A percentile compares a stretch with the other conserved stretches of the same genome.
Conservation (phyloP, 2,797 vertebrate species). For the Neomorphus geoffroyi region DNA sequence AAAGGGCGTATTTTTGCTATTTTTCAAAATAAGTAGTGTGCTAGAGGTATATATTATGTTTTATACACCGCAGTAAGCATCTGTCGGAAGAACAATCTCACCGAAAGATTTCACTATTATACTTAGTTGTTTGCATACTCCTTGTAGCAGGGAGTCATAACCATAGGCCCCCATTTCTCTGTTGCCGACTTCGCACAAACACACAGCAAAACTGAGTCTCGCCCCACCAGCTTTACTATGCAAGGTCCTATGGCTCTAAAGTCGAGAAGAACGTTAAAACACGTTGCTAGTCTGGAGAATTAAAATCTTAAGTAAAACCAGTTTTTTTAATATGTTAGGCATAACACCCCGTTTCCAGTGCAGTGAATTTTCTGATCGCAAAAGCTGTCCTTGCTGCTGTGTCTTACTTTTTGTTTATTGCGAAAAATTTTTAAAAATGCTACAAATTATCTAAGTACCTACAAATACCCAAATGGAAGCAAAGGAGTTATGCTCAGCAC, state of each 20-base stretch:
- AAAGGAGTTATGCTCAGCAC: neutral
- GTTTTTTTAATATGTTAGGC: neutral
- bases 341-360: neutral
- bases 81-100: neutral
- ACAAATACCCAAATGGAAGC: neutral
- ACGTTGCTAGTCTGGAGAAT: neutral
- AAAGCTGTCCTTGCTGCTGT: neutral
- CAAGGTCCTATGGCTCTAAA: neutral
- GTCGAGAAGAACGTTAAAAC: neutral
- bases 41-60: neutral
- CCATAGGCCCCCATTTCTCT: neutral
- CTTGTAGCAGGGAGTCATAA: neutral
- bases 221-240: accelerated
- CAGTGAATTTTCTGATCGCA: neutral
- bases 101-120: neutral
- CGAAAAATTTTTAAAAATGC: neutral
- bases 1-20: constrained; percentile 17
- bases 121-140: neutral
- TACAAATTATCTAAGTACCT: neutral
- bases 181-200: neutral
- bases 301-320: neutral
- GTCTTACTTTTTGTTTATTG: neutral
- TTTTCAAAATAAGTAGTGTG: constrained; percentile 15
- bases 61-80: neutral
- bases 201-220: neutral